These are phyloP conservation scores for Thunnus thynnus DNA, from an alignment of 2,113 vertebrate species.

Conservation along the genomic window DNA sequence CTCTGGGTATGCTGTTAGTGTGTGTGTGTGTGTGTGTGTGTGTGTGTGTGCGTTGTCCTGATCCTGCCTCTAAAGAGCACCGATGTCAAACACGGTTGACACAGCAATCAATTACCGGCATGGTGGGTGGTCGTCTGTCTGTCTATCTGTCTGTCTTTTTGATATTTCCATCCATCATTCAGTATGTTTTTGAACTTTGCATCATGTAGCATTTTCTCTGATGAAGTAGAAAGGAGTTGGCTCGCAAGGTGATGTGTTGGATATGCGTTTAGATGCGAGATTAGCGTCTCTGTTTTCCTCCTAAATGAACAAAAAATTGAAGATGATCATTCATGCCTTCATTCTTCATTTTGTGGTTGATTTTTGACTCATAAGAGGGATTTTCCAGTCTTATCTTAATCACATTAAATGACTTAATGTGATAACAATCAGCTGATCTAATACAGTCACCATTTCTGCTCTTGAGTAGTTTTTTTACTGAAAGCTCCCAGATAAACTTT, in stretches of 20 bases:
- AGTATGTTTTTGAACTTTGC: slow-evolving; percentile 2
- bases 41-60: slow-evolving; percentile 15
- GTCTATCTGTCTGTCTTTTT: slow-evolving; percentile 25
- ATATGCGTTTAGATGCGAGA: slow-evolving; percentile 12
- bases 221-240: neutral
- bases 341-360: neutral
- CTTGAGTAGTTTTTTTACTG: no score
- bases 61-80: slow-evolving; percentile 54
- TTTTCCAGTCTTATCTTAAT: no score
- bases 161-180: neutral
- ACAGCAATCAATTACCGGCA: slow-evolving; percentile 56
- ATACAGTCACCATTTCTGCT: no score
- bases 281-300: neutral
- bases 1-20: slow-evolving; percentile 27
- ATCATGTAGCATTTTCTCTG: slow-evolving; percentile 5
- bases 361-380: neutral
- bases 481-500: no score
- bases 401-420: no score
- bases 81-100: slow-evolving; percentile 61
- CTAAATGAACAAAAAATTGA: neutral
- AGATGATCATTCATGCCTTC: slow-evolving; percentile 3
- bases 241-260: neutral
- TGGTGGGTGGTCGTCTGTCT: slow-evolving; percentile 51
- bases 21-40: slow-evolving; percentile 5
- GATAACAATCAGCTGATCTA: no score